Base-by-base conservation (phyloP, 2,888 invertebrate species). In the Sclerodermus sp. region DNA sequence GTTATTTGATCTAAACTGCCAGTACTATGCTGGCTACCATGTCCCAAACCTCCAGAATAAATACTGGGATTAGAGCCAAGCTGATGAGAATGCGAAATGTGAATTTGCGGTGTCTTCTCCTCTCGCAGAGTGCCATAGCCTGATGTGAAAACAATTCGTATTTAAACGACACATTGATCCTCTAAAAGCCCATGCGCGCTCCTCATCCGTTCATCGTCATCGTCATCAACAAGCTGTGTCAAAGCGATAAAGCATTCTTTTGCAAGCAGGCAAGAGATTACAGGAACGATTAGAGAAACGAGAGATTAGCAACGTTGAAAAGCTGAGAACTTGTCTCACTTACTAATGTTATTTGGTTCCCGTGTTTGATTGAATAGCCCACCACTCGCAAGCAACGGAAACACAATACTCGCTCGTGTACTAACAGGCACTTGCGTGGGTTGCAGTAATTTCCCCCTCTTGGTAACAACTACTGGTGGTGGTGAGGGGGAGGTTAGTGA, bases 91-190 rank as follows among this genome's bases (percentile, higher is more conserved):
- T 74, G 73, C 2, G 73, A 73, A 15, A 73, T 79, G 36, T 71
- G 71, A 47, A 74, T 76, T 42, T 77, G 76, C 0, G 83, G 80
- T 47, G 83, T 79, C 47, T 83, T 77, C 52, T 87, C 87, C 68
- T 90, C 90, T 53, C 86, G 85, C 42, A 90, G 74, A 0, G 89
- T 86, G 1, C 89, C 90, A 66, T 90, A 90, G 73, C 88, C 90
- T 89, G 61, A 23, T 23, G 23, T 23, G 23, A 23, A 23, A 23
- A 23, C 23, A 23, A 23, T 23, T 23, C 3, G 3, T 8, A 23
- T 23, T 23, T 23, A 23, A 23, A 23, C 8, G 23, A 23, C 3
- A 3, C 23, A 23, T 23, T 23, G 23, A 23, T 23, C 8, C n/a
- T n/a, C n/a, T n/a, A n/a, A n/a, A n/a, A n/a, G n/a, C n/a, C n/a